A percentile compares a stretch with the other conserved stretches of the same genome.
Conservation (phyloP, 1,140 invertebrate genomes). For the Xylocopa sonorina region DNA sequence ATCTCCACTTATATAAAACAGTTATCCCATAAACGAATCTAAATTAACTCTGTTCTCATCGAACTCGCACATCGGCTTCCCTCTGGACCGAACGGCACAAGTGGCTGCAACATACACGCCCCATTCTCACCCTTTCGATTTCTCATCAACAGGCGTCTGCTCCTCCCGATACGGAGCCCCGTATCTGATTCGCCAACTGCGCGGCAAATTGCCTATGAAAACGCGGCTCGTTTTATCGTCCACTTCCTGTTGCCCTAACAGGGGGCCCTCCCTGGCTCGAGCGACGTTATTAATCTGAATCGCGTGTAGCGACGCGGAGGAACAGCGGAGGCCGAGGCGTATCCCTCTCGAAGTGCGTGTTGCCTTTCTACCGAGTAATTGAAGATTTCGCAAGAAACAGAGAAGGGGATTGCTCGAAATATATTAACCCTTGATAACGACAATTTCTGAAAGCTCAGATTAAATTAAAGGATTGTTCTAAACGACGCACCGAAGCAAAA, state of each 20-base stretch:
- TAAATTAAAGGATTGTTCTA: too few species aligned
- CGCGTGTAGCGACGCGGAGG: conserved; percentile 6
- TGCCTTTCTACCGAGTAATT: conserved; percentile 6
- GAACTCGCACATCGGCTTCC: not conserved
- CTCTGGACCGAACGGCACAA: not conserved
- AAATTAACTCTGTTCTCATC: not conserved
- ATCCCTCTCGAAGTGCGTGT: conserved; percentile 1
- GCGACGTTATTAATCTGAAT: conserved; percentile 34
- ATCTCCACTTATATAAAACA: not conserved
- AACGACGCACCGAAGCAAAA: too few species aligned
- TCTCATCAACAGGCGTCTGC: not conserved
- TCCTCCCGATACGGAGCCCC: not conserved
- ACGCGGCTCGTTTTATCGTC: not conserved
- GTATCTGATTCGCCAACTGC: conserved; percentile 13
- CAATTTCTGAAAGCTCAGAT: too few species aligned
- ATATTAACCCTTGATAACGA: too few species aligned
- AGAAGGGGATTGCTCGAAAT: too few species aligned
- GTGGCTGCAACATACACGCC: not conserved
- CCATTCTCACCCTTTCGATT: conserved; percentile 10
- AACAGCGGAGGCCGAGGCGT: not conserved
- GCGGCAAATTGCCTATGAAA: conserved; percentile 24
- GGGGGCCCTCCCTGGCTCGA: not conserved
- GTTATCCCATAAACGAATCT: conserved; percentile 9
- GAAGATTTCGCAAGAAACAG: too few species aligned
- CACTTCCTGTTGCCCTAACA: conserved; percentile 2